Conservation (phyloP, 2,888 invertebrate genomes). For the Cryptus armator region DNA sequence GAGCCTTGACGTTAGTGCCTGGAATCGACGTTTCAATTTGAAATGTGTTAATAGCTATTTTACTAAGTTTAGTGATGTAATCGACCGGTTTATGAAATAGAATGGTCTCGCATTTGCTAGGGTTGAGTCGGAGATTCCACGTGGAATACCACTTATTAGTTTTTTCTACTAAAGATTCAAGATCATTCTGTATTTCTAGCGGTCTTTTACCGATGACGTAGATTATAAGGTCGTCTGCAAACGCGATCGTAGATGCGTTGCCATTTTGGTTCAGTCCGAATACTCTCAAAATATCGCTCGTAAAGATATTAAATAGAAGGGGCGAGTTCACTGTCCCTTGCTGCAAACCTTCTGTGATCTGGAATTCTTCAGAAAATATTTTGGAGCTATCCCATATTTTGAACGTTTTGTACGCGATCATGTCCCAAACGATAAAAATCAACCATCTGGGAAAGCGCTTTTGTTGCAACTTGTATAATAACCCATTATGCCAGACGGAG, state of each 20-base stretch:
- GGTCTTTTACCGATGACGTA: conserved; percentile 16
- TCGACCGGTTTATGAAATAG: conserved; percentile 34
- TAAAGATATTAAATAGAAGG: conserved; percentile 66
- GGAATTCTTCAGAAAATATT: not conserved
- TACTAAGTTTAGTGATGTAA: no score
- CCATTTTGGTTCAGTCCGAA: conserved; percentile 56
- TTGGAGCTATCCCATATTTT: conserved; percentile 23
- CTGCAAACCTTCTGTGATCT: conserved; percentile 59
- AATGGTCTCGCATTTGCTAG: conserved; percentile 54
- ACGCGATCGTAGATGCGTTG: conserved; percentile 46
- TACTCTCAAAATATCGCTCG: conserved; percentile 54
- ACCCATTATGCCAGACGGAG: conserved; percentile 46
- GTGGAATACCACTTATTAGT: conserved; percentile 27
- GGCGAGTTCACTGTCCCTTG: conserved; percentile 45
- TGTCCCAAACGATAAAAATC: not conserved
- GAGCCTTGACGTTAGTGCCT: conserved; percentile 1
- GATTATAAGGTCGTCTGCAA: conserved; percentile 66
- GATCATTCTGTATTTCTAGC: not conserved
- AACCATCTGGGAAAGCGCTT: conserved; percentile 30
- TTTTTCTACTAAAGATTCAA: conserved; percentile 33
- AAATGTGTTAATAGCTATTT: no score
- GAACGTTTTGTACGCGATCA: conserved; percentile 40
- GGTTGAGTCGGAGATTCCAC: conserved; percentile 55
- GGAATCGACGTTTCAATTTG: conserved; percentile 13
- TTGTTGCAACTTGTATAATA: conserved; percentile 8